These are phyloP conservation scores for Zeugodacus cucurbitae DNA, from an alignment of 1,140 invertebrate species.

Conservation along the genomic window DNA sequence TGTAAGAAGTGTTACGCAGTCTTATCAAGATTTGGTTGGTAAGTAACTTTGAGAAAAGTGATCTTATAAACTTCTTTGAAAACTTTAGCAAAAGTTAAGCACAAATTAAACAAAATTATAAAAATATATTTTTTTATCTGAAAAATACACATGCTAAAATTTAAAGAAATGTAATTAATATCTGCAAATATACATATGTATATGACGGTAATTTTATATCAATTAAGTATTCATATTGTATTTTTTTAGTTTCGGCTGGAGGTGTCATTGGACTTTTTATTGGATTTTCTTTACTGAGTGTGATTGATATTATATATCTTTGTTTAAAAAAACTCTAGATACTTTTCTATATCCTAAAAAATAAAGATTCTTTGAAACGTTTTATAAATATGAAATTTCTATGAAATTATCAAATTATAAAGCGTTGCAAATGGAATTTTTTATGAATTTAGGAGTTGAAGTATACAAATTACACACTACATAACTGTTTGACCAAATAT, in stretches of 20 bases:
- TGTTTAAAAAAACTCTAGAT: background rate
- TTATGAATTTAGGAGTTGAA: too few relatives aligned
- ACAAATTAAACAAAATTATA: too few relatives aligned
- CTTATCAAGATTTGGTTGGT: constrained; percentile 6
- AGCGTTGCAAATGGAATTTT: background rate
- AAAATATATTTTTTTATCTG: background rate
- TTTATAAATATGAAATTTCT: background rate
- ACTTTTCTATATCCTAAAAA: too few relatives aligned
- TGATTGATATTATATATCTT: background rate
- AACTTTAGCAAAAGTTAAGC: too few relatives aligned
- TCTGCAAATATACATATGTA: background rate
- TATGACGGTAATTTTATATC: background rate
- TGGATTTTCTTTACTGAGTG: background rate
- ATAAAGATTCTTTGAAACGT: too few relatives aligned
- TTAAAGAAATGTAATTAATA: background rate
- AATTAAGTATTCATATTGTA: background rate
- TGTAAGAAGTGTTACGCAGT: background rate
- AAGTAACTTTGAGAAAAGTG: background rate
- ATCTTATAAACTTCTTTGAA: background rate
- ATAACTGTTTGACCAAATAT: too few relatives aligned
- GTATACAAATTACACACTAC: too few relatives aligned
- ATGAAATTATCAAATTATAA: background rate
- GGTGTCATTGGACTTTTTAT: background rate
- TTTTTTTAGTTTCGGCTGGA: background rate
- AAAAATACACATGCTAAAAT: background rate